Evolutionary conservation across 2,888 invertebrate species (phyloP).

Genomic region (Meloe dianella): DNA sequence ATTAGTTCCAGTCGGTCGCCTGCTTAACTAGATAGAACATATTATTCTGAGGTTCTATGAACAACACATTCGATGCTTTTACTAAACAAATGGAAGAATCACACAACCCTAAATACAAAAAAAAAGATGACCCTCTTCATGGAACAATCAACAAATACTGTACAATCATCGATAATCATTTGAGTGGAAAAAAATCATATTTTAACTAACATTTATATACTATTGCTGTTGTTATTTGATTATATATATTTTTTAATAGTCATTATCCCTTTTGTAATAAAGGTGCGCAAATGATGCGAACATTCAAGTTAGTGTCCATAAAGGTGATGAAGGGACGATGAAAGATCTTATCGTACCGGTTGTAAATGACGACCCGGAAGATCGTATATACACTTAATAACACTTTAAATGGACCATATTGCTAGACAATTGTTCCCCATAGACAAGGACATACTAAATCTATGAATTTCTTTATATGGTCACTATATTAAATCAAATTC

Average conservation of each 20-base stretch:
- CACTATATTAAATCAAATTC: conserved; percentile 33
- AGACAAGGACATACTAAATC: conserved; percentile 38
- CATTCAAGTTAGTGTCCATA: conserved; percentile 39
- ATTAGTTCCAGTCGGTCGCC: conserved; percentile 58
- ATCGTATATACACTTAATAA: conserved; percentile 50
- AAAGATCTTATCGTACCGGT: conserved; percentile 45
- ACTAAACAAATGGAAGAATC: conserved; percentile 28
- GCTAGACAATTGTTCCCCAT: conserved; percentile 45
- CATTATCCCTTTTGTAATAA: conserved; percentile 15
- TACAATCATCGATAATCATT: conserved; percentile 26
- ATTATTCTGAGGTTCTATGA: conserved; percentile 45
- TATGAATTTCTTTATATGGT: conserved; percentile 25
- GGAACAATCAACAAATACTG: conserved; percentile 26
- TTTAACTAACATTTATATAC: background rate
- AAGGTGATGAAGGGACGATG: conserved; percentile 45
- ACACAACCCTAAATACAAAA: conserved; percentile 26
- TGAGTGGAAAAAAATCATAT: background rate
- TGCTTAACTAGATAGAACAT: conserved; percentile 60
- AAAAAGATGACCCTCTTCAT: conserved; percentile 27
- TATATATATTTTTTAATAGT: conserved; percentile 6
- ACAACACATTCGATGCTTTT: conserved; percentile 31
- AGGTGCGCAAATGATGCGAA: conserved; percentile 33
- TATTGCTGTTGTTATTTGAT: background rate
- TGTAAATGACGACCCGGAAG: conserved; percentile 50
- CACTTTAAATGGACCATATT: conserved; percentile 51